phyloP scores from a whole-genome alignment of 2,113 vertebrate genomes.

The Zeus faber region DNA sequence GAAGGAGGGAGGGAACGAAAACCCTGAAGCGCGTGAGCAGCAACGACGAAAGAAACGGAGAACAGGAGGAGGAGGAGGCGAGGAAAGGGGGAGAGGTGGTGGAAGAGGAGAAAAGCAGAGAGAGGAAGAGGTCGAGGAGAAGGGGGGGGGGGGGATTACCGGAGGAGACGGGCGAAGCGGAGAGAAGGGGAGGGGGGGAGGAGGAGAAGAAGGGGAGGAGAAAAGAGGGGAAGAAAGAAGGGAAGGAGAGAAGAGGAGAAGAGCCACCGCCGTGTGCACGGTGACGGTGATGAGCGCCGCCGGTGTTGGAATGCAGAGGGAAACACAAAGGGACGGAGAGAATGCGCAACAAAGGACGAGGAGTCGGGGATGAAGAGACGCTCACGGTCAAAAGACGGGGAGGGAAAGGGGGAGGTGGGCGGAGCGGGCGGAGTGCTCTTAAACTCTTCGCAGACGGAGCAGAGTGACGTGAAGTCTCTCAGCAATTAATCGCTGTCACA shows the following conservation, averaged over 20 bases:
- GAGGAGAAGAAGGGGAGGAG: neutral
- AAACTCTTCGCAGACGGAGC: too few species aligned
- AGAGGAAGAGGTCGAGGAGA: neutral
- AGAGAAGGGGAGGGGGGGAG: neutral
- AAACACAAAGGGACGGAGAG: conserved; percentile 10
- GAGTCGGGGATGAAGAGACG: too few species aligned
- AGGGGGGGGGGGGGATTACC: neutral
- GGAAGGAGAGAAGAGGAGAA: neutral
- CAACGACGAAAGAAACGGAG: neutral
- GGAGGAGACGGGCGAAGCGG: neutral
- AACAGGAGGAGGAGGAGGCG: neutral
- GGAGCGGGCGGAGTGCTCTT: too few species aligned
- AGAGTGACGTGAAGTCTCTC: too few species aligned
- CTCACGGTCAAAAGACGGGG: too few species aligned
- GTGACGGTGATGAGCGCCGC: too few species aligned
- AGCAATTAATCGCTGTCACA: conserved; percentile 68
- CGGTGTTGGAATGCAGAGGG: too few species aligned
- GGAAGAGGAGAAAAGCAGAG: neutral
- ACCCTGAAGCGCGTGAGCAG: neutral
- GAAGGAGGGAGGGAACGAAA: neutral
- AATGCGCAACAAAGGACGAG: too few species aligned
- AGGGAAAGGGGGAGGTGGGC: too few species aligned
- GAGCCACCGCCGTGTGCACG: too few species aligned
- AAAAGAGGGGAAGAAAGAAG: neutral
- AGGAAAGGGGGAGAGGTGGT: neutral